Conservation (phyloP, 2,113 vertebrate species). For the Naja naja region DNA sequence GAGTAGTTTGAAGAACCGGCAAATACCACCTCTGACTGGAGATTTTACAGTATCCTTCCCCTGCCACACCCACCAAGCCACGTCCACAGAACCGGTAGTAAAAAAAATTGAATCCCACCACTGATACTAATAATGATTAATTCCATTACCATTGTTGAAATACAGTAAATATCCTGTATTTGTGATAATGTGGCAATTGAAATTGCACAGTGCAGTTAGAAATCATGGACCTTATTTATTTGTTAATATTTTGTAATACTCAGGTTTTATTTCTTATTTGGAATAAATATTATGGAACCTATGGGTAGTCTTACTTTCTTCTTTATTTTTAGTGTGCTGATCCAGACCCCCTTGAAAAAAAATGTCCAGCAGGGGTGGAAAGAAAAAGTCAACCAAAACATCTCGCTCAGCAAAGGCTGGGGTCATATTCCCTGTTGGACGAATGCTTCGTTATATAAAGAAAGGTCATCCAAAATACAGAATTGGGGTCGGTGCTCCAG, state of each 20-base stretch:
- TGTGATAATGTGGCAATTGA: neutral
- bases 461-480: conserved; percentile 93
- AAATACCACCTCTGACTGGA: too few relatives aligned
- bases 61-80: too few relatives aligned
- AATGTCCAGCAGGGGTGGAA: conserved; percentile 96
- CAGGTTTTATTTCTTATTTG: neutral
- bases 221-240: neutral
- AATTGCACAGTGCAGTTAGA: neutral
- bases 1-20: too few relatives aligned
- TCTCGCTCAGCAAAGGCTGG: conserved; percentile 93
- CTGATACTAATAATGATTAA: neutral
- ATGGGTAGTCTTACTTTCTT: neutral
- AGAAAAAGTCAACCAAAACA: conserved; percentile 95
- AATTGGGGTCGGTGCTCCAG: conserved; percentile 93
- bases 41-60: too few relatives aligned
- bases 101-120: too few relatives aligned
- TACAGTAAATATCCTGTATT: neutral
- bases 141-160: rapidly evolving
- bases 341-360: conserved; percentile 50
- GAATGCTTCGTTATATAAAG: conserved; percentile 96
- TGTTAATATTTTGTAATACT: neutral
- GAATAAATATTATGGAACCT: neutral
- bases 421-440: conserved; percentile 96
- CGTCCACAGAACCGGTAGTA: too few relatives aligned
- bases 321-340: conserved; percentile 57